Conservation (phyloP, 2,888 invertebrate species). For the Vandiemenella viatica region DNA sequence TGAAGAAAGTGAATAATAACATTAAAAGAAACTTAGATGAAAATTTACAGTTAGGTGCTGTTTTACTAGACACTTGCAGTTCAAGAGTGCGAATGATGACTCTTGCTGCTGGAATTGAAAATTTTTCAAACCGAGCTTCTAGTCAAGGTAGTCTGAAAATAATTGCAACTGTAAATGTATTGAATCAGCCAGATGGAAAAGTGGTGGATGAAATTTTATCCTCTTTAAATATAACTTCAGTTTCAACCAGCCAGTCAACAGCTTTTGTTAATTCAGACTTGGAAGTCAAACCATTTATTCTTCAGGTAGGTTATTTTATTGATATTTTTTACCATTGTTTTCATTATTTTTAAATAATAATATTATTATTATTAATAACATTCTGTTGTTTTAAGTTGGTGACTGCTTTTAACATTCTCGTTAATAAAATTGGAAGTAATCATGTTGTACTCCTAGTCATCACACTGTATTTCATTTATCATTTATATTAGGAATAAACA, state of each 20-base stretch:
- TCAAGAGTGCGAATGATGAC: constrained; percentile 16
- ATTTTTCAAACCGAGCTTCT: neutral
- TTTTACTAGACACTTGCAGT: constrained; percentile 23
- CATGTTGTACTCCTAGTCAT: too few relatives aligned
- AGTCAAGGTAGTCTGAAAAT: constrained; percentile 5
- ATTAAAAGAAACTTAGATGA: constrained; percentile 1
- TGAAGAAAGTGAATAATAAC: constrained; percentile 26
- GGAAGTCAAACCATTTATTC: neutral
- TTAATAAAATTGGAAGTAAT: too few relatives aligned
- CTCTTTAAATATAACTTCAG: constrained; percentile 20
- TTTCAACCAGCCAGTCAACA: constrained; percentile 18
- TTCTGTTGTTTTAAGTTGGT: too few relatives aligned
- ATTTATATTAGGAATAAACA: too few relatives aligned
- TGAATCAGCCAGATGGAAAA: constrained; percentile 14
- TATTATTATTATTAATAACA: too few relatives aligned
- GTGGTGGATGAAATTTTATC: constrained; percentile 17
- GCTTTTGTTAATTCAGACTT: neutral
- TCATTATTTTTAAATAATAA: too few relatives aligned
- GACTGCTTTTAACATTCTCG: too few relatives aligned
- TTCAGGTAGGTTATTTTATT: too few relatives aligned
- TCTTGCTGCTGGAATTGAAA: constrained; percentile 12
- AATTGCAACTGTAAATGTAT: constrained; percentile 15
- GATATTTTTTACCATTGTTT: too few relatives aligned
- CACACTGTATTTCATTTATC: too few relatives aligned
- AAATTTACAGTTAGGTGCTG: constrained; percentile 20